Evolutionary conservation across 2,113 vertebrate genomes (phyloP), one percentile per base, ranked within the genome.

Genomic region (Microcebus murinus): DNA sequence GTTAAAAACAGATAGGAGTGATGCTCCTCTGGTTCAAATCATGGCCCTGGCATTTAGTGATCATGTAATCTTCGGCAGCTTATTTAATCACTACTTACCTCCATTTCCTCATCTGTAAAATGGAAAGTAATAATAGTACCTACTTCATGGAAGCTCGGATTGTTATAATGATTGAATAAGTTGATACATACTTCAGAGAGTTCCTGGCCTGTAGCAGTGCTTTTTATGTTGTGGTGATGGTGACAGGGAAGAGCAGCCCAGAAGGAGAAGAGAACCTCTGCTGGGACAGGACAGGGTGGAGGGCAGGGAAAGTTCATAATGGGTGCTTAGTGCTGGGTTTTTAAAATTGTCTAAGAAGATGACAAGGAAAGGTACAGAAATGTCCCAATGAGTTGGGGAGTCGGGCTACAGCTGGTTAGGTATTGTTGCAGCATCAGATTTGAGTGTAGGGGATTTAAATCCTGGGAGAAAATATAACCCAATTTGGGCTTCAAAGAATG

Each of bases 391-490:
- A 14, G 21, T n/a, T 84, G 21, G 8, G 15, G 17, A 90, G 42
- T 34, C 57, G 18, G 3, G 34, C 55, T 90, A 9, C 42, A 70
- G 21, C 55, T 84, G 5, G 4, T 27, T 92, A 14, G 21, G 34
- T 87, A 61, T 67, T 70, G 2, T 85, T 79, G 42, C 31, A 88
- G 52, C 29, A 52, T 87, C 88, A 81, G 20, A 90, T 81, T 67
- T 92, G 29, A 71, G 21, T 59, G 6, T 8, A 94, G 31, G 17
- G 14, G 36, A 91, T 94, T 96, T 96, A 93, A 92, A 57, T 80
- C 27, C 20, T 67, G 9, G 68, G 67, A 85, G 36, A 91, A 92
- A 57, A 63, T 36, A 63, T 87, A 31, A 68, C 39, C 52, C 67
- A 29, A 29, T 17, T 93, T 89, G 61, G 25, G 61, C 23, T 84